Conservation (phyloP, 35 echinoderm and acorn worm species). For the Ophiothrix spiculata region DNA sequence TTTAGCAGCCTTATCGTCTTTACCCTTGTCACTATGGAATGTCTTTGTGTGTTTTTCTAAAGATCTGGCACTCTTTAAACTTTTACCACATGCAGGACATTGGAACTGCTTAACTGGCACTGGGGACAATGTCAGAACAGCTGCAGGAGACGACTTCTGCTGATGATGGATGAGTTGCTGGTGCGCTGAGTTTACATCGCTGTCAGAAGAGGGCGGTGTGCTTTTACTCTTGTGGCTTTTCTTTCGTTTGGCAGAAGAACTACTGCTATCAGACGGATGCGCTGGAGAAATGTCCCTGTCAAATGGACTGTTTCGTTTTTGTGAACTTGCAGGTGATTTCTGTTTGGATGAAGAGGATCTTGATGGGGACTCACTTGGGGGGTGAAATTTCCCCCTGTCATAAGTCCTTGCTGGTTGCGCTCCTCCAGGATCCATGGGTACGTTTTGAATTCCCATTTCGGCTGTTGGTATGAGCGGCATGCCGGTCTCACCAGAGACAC, state of each 20-base stretch:
- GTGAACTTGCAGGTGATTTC: neutral
- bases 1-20: too few relatives aligned
- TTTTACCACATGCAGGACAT: neutral
- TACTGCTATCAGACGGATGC: neutral
- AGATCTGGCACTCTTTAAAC: neutral
- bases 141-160: neutral
- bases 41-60: neutral
- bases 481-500: neutral
- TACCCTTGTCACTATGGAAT: too few relatives aligned
- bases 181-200: neutral
- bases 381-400: neutral
- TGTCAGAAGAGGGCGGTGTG: neutral
- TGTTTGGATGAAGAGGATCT: neutral
- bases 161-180: neutral
- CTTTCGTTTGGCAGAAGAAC: neutral
- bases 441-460: neutral
- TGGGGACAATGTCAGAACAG: neutral
- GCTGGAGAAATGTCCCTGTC: neutral
- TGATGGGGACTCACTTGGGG: neutral
- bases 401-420: neutral
- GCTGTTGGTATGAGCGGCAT: neutral
- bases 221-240: neutral
- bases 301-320: neutral
- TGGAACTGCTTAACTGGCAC: neutral
- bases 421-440: neutral